phyloP scores from a whole-genome alignment of 2,797 vertebrate species.

The Hoplostethus atlanticus region DNA sequence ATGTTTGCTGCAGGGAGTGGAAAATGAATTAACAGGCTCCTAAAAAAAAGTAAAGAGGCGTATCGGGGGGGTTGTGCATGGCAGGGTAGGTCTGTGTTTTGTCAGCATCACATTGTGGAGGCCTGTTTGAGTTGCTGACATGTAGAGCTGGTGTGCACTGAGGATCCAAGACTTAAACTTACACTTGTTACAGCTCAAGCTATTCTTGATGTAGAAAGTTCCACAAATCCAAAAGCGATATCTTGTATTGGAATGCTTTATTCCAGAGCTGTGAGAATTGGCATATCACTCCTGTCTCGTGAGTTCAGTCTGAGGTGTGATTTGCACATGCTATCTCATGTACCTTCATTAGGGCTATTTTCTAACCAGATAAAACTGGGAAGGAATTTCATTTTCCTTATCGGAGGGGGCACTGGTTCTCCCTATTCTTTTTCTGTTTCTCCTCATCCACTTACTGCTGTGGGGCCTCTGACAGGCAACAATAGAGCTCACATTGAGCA shows the following conservation, averaged over 20 bases:
- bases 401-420: slow-evolving; percentile 52
- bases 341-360: slow-evolving; percentile 65
- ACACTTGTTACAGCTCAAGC: no score
- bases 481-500: neutral
- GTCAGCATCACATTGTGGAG: slow-evolving; percentile 18
- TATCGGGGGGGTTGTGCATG: slow-evolving; percentile 13
- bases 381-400: slow-evolving; percentile 78
- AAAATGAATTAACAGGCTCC: slow-evolving; percentile 16
- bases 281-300: slow-evolving; percentile 7
- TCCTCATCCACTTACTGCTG: slow-evolving; percentile 38
- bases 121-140: slow-evolving; percentile 2
- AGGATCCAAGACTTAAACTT: neutral
- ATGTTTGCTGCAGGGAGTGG: slow-evolving; percentile 25
- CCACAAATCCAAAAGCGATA: neutral
- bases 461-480: slow-evolving; percentile 27
- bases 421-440: slow-evolving; percentile 64
- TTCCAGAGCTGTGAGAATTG: neutral
- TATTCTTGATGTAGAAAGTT: neutral
- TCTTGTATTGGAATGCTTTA: neutral
- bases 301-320: slow-evolving; percentile 48
- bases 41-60: slow-evolving; percentile 5
- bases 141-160: neutral
- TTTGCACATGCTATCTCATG: slow-evolving; percentile 47
- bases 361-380: slow-evolving; percentile 64
- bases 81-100: slow-evolving; percentile 32